A percentile compares a stretch with the other conserved stretches of the same genome.
Conservation (phyloP, 2,797 vertebrate species). For the Crax fasciolata region DNA sequence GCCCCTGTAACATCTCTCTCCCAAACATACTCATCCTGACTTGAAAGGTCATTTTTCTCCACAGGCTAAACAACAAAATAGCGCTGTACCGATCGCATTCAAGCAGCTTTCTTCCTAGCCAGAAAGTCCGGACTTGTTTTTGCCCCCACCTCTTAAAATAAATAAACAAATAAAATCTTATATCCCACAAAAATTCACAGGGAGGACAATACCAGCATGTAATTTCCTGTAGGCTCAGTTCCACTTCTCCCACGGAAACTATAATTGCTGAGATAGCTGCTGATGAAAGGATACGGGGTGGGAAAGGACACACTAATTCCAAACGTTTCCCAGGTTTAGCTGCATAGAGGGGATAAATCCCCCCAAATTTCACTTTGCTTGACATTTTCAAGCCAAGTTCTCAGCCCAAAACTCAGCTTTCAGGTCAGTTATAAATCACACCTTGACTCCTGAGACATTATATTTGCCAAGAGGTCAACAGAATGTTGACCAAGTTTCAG, state of each 20-base stretch:
- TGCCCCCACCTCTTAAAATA: neutral
- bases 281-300: neutral
- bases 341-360: neutral
- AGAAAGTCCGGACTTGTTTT: neutral
- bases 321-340: neutral
- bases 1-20: neutral
- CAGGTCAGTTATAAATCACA: neutral
- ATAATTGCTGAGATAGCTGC: neutral
- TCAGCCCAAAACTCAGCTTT: constrained; percentile 6
- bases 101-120: neutral
- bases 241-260: constrained; percentile 8
- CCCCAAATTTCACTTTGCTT: neutral
- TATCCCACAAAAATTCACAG: neutral
- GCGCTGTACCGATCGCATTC: neutral
- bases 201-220: neutral
- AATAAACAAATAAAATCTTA: constrained; percentile 4
- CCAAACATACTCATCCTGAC: neutral
- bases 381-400: neutral
- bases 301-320: neutral
- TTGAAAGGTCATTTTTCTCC: neutral
- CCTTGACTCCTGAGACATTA: neutral
- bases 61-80: constrained; percentile 17
- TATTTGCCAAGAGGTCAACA: neutral
- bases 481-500: neutral
- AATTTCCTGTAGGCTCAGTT: constrained; percentile 47